Base-by-base conservation (phyloP, 2,113 vertebrate genomes). In the Clarias macrocephalus region DNA sequence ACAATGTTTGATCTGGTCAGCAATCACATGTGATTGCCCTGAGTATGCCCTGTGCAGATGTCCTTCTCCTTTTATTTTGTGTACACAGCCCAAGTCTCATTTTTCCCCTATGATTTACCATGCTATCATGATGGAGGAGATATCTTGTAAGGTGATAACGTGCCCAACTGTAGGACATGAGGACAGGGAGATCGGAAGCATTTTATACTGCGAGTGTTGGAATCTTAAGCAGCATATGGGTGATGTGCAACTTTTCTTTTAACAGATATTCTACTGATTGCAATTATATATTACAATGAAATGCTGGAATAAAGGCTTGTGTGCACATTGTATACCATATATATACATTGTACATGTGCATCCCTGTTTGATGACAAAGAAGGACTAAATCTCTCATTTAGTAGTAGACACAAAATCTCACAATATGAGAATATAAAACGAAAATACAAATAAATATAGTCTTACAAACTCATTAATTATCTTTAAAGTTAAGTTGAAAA, bases 41-140 rank as follows among this genome's bases (percentile, higher is more conserved):
- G 86, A 96, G 94, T 0, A 91, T 96, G 66, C 96, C 97, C 48
- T 48, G 48, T 48, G 25, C 95, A 95, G 90, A 96, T 95, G 2
- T 95, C 97, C 60, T 95, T 95, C 6, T 96, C 97, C 42, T 95
- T 48, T 95, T 23, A 28, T 68, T 4, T 33, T 19, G 21, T 4
- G 70, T 82, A 92, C 93, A 72, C 93, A 0, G 95, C 95, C 89
- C 96, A 95, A 0, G 96, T 96, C 92, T 72, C 70, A 19, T 18
- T 33, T 72, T 72, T 10, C 70, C 9, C 33, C 33, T 42, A 11
- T 73, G 33, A 21, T 73, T 21, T 21, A 76, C 11, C 23, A n/a
- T 16, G 10, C 21, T 75, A 48, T 48, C 19, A 52, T 54, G 3
- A 79, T 79, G 15, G 28, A 59, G 18, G 7, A 79, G 52, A 57